A percentile compares a stretch with the other conserved stretches of the same genome.
Conservation (phyloP, 2,888 invertebrate genomes). For the Trileptium ribeirensis region DNA sequence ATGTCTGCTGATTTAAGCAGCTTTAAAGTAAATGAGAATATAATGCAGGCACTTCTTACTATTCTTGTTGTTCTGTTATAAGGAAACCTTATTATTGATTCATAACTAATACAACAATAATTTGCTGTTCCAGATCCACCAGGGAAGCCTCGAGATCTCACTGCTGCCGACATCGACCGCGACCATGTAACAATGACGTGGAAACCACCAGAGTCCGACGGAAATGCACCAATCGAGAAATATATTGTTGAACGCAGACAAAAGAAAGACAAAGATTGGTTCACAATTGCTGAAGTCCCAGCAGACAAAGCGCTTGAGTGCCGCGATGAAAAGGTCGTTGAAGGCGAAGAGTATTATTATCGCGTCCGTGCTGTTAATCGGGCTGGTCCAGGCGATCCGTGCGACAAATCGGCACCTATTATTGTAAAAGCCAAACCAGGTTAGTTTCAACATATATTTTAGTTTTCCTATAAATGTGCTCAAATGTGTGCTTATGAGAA, state of each 20-base stretch:
- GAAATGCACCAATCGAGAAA: slow-evolving; percentile 45
- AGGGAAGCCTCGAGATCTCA: slow-evolving; percentile 54
- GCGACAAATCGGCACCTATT: slow-evolving; percentile 57
- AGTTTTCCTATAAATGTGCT: too few relatives aligned
- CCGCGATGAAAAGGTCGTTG: slow-evolving; percentile 49
- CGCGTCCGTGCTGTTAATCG: slow-evolving; percentile 71
- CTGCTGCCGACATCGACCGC: slow-evolving; percentile 45
- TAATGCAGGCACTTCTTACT: too few relatives aligned
- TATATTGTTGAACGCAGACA: slow-evolving; percentile 52
- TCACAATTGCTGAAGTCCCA: slow-evolving; percentile 41
- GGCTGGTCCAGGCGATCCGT: slow-evolving; percentile 75
- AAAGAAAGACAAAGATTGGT: slow-evolving; percentile 50
- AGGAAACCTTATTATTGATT: background rate
- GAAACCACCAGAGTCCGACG: slow-evolving; percentile 42
- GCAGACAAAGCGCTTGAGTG: slow-evolving; percentile 36
- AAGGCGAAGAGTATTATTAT: slow-evolving; percentile 51
- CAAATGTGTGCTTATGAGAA: too few relatives aligned
- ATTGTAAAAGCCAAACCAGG: slow-evolving; percentile 47
- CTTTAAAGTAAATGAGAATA: too few relatives aligned
- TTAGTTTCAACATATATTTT: too few relatives aligned
- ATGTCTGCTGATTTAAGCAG: too few relatives aligned
- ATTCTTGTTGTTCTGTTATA: too few relatives aligned
- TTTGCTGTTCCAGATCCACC: slow-evolving; percentile 48
- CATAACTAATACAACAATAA: background rate
- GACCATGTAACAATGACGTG: slow-evolving; percentile 48